Evolutionary conservation across 2,888 invertebrate genomes (phyloP).

Genomic region (Subacronicta megacephala): DNA sequence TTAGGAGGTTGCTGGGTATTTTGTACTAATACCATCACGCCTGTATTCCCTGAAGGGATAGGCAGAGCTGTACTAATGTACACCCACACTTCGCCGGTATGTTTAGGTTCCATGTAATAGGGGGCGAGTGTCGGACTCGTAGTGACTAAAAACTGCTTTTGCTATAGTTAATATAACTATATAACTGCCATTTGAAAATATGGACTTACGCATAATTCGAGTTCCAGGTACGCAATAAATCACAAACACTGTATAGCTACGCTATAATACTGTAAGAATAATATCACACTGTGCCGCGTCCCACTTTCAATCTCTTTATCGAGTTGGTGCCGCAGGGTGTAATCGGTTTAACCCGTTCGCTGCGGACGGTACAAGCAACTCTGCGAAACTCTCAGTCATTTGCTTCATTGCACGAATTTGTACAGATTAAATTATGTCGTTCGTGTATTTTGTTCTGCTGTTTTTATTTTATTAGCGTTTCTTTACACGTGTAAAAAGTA

Average conservation of each 20-base stretch:
- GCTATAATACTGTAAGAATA: conserved; percentile 14
- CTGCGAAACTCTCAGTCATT: conserved; percentile 36
- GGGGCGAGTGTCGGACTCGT: no score
- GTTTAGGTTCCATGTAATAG: no score
- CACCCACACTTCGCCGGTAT: no score
- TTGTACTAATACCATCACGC: no score
- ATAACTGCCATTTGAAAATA: no score
- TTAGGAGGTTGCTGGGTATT: no score
- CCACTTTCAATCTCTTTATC: conserved; percentile 44
- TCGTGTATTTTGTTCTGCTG: conserved; percentile 13
- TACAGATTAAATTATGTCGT: conserved; percentile 23
- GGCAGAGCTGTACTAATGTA: no score
- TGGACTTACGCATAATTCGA: no score
- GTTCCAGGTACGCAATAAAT: conserved; percentile 15
- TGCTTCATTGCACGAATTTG: conserved; percentile 33
- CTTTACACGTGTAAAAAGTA: no score
- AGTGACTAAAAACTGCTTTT: no score
- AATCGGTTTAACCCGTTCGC: conserved; percentile 34
- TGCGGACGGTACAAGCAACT: conserved; percentile 12
- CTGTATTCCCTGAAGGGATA: no score
- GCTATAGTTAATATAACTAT: no score
- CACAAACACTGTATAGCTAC: conserved; percentile 3
- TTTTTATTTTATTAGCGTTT: neutral
- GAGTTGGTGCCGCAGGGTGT: conserved; percentile 36
- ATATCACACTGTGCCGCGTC: conserved; percentile 4